Evolutionary conservation across 2,113 vertebrate species (phyloP).

Genomic region (Pomatorhinus ruficollis): DNA sequence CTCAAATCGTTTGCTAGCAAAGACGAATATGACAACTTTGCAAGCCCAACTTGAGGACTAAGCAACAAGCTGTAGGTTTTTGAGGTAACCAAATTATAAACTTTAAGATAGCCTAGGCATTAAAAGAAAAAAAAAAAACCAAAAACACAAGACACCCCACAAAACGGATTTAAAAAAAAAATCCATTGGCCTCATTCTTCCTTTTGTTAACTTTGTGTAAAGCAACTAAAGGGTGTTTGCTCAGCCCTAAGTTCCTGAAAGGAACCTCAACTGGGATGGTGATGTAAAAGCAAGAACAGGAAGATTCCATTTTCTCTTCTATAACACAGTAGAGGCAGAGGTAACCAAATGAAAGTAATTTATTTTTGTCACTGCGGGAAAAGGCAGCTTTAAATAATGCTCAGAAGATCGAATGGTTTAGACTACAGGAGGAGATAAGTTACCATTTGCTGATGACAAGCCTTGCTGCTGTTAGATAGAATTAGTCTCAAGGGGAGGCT

Average conservation of each 20-base stretch:
- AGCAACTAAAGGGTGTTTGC: not conserved
- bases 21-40: not conserved
- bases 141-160: not conserved
- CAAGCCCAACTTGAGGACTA: not conserved
- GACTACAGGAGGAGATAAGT: not conserved
- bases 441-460: slow-evolving; percentile 22
- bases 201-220: not conserved
- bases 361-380: slow-evolving; percentile 37
- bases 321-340: not conserved
- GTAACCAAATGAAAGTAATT: slow-evolving; percentile 18
- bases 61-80: not conserved
- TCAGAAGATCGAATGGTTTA: not conserved
- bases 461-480: not conserved
- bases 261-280: fast-evolving
- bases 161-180: not conserved
- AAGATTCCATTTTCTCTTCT: not conserved
- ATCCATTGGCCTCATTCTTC: not conserved
- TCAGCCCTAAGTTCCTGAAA: not conserved
- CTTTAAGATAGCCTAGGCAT: not conserved
- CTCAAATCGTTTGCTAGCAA: not conserved
- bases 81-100: not conserved
- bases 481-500: slow-evolving; percentile 30
- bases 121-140: not conserved
- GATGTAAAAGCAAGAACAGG: not conserved
- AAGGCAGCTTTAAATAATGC: slow-evolving; percentile 18